Base-by-base conservation (phyloP, 2,797 vertebrate species). In the Hemibagrus guttatus region DNA sequence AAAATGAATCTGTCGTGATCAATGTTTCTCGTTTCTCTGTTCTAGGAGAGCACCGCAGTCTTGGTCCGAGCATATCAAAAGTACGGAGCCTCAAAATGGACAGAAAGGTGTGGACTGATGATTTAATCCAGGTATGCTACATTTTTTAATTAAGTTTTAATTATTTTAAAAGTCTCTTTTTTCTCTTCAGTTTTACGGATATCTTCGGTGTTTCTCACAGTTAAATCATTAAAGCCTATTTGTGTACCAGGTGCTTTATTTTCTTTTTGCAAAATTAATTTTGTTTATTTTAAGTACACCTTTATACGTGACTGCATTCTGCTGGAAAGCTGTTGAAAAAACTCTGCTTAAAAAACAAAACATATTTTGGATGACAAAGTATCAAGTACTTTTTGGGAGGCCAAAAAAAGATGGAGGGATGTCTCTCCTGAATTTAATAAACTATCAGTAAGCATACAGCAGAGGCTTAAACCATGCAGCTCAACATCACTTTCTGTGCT, bases 41-140 rank as follows among this genome's bases (percentile, higher is more conserved):
- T 92, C 19, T 91, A 99, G 98, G 98, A 75, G 96, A 98, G 88
- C 98, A 99, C 87, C 95, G 98, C 16, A 96, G 96, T 28, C 89
- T 99, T 78, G 98, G 98, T 0, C 97, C 97, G 0, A 95, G 94
- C 63, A 92, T 98, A 88, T 97, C 96, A 54, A 99, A 99, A 90
- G 97, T 99, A 23, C 96, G 98, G 61, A 99, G 98, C 92, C 94
- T 99, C 66, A 99, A 99, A 94, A 99, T 99, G 98, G 98, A 99
- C 94, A 95, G 93, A 88, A 99, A 97, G 72, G 96, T 99, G 84
- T 99, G 98, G 98, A 99, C 97, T 0, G 96, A 98, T 85, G 96
- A 97, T 64, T 96, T 99, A 56, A 95, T 99, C 0, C 85, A 99
- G 98, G 98, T 99, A 93, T 1, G 83, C 59, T 13, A 26, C 14